Evolutionary conservation across 2,888 invertebrate species (phyloP), one percentile per base, ranked within the genome.

Genomic region (Eupithecia abbreviata): DNA sequence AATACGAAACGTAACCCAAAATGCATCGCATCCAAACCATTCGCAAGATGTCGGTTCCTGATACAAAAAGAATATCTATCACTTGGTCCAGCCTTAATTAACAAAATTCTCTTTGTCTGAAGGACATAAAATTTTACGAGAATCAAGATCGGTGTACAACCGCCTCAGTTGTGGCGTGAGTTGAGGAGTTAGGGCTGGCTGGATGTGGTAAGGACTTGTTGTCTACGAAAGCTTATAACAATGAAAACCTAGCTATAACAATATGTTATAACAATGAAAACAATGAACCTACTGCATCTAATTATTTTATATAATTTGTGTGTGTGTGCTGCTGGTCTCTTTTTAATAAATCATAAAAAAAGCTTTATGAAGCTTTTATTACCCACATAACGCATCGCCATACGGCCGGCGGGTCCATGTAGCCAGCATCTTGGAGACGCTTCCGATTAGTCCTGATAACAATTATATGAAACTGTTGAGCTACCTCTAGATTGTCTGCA

Each of bases 111-210:
- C 92, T 93, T 94, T 93, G 93, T 94, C 90, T 92, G 90, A 90
- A 90, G 90, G 91, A 92, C 94, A 94, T 94, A 94, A 94, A 94
- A 94, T 94, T 94, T 94, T 94, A 94, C 89, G 94, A 94, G 91
- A 88, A 93, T 94, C 94, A 92, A 93, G 94, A 94, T 94, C 89
- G 87, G 87, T 80, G 87, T 81, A 85, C 86, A 84, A 87, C 87
- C 87, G 89, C 88, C 84, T 84, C 84, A 87, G 88, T 88, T 89
- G 87, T 83, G 69, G 85, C 81, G 85, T 82, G 85, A 77, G 83
- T 72, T 84, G 51, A 10, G 47, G 88, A 88, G 79, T 45, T 83
- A 72, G 10, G 42, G 0, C n/a, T 15, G 4, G 7, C 82, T 89
- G 82, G 89, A 90, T 80, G 82, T 73, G 85, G 69, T 81, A 70